Base-by-base conservation (phyloP, 2,888 invertebrate genomes). In the Drosophila melanosoma region DNA sequence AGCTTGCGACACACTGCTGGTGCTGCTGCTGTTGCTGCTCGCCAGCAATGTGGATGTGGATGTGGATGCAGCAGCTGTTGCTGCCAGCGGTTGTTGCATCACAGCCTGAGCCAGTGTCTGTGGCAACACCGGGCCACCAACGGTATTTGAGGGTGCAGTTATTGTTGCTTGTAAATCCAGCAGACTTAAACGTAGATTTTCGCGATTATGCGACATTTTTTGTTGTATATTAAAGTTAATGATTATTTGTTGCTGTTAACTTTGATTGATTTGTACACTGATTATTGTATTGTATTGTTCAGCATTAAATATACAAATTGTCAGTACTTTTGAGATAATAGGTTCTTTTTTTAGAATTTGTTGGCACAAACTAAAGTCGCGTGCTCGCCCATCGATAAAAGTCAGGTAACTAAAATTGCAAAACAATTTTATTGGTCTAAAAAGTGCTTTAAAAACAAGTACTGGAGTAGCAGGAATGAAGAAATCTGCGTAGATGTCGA, bases 131-230 rank as follows among this genome's bases (percentile, higher is more conserved):
- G 89, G 73, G 48, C 56, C 81, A 61, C 87, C 87, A 48, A 77
- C 75, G 61, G 89, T 90, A 62, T 84, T 89, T 65, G 89, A 87
- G 63, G 89, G 85, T 56, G 88, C 88, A 52, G 90, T 81, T 62
- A 90, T 67, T 67, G 91, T 89, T 49, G 91, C 78, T 69, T 91
- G 91, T 64, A 93, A 84, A 78, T 93, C 93, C 77, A 92, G 83
- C 69, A 93, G 85, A 81, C 93, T 93, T 76, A 93, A 82, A 4
- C 92, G 92, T 75, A 93, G 83, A 90, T 92, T 93, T 83, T 93
- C 93, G 66, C 93, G 92, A 87, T 92, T 93, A 64, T 91, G 88
- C 81, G 90, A 90, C 92, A 92, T 93, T 76, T 60, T 74, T 38
- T 49, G 33, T 17, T 56, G 52, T 26, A 54, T 54, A 48, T 48